Percentiles rank a stretch among this genome's conserved stretches.
Evolutionary conservation across 2,113 vertebrate species (phyloP).

Genomic region (Lagopus leucura): DNA sequence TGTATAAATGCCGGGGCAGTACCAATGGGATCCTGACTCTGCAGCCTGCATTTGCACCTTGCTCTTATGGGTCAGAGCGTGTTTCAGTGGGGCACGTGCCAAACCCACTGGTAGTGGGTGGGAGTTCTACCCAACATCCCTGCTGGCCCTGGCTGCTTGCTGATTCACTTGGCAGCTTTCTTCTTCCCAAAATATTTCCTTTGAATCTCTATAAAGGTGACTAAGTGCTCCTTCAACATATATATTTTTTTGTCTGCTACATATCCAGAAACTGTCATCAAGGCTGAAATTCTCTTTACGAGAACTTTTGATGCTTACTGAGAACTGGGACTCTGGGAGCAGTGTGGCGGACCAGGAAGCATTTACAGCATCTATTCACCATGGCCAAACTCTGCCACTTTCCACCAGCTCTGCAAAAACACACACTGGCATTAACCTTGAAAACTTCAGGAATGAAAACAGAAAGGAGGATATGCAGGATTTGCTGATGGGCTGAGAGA

Average conservation of each 20-base stretch:
- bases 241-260: not conserved
- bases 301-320: not conserved
- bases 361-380: not conserved
- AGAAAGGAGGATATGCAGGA: rapidly evolving
- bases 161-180: not conserved
- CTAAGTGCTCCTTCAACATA: not conserved
- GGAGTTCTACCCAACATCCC: not conserved
- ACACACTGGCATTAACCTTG: not conserved
- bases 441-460: not conserved
- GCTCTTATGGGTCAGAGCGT: rapidly evolving
- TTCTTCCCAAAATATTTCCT: not conserved
- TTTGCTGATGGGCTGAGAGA: not conserved
- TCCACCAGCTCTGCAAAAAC: not conserved
- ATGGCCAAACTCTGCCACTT: not conserved
- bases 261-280: not conserved
- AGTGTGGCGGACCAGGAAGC: not conserved
- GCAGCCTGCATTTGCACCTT: not conserved
- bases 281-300: not conserved
- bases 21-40: too few species aligned
- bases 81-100: rapidly evolving
- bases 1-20: not conserved
- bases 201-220: not conserved
- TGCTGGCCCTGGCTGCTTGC: not conserved
- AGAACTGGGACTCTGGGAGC: not conserved
- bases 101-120: not conserved